Percentiles rank a stretch among this genome's conserved stretches.
Evolutionary conservation across 2,888 invertebrate genomes (phyloP).

Genomic region (Craniophora ligustri): DNA sequence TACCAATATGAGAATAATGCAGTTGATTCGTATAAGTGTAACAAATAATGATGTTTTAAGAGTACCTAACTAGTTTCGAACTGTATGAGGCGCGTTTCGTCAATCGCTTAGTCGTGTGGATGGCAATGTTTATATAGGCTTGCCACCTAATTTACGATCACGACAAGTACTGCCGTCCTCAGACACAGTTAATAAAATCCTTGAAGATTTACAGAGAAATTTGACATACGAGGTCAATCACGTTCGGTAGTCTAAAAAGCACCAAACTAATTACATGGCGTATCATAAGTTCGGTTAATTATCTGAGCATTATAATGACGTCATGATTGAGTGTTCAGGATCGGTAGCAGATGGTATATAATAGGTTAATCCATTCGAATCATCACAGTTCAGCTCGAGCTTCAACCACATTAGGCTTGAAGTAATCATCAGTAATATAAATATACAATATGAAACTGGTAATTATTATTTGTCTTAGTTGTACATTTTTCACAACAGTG

Average conservation of each 20-base stretch:
- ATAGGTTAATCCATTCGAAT: slow-evolving; percentile 69
- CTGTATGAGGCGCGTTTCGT: neutral
- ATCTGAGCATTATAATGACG: slow-evolving; percentile 72
- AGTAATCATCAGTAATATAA: slow-evolving; percentile 42
- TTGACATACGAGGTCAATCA: slow-evolving; percentile 78
- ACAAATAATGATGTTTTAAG: too few relatives aligned
- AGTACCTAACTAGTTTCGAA: too few relatives aligned
- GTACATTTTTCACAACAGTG: too few relatives aligned
- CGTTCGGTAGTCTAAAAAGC: slow-evolving; percentile 62
- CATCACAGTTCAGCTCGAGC: slow-evolving; percentile 66
- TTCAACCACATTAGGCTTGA: slow-evolving; percentile 55
- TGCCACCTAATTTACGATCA: slow-evolving; percentile 17
- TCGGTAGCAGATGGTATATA: slow-evolving; percentile 80
- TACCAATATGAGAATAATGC: too few relatives aligned
- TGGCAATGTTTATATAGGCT: slow-evolving; percentile 5
- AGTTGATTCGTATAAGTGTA: too few relatives aligned
- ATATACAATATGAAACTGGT: slow-evolving; percentile 82
- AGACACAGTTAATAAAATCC: slow-evolving; percentile 52
- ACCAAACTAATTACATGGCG: slow-evolving; percentile 74
- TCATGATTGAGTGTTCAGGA: slow-evolving; percentile 76
- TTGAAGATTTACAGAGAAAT: slow-evolving; percentile 65
- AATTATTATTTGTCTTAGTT: slow-evolving; percentile 57
- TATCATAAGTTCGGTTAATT: slow-evolving; percentile 69
- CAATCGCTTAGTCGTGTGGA: neutral
- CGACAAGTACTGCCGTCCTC: slow-evolving; percentile 14